Evolutionary conservation across 2,797 vertebrate genomes (phyloP).

Genomic region (Ceryle rudis): DNA sequence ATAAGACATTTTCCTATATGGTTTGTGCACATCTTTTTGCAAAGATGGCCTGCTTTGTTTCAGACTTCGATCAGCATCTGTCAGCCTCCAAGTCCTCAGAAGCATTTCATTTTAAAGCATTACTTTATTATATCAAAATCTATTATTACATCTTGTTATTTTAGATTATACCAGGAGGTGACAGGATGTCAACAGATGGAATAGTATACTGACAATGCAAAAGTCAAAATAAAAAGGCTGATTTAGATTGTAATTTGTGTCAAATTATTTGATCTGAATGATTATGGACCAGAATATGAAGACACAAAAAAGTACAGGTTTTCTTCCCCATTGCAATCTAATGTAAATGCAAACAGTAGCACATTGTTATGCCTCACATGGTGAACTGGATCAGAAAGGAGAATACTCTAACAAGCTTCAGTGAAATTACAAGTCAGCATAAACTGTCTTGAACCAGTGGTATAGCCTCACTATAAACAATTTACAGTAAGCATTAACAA

Average conservation of each 20-base stretch:
- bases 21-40: background rate
- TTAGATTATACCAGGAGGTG: background rate
- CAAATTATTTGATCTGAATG: background rate
- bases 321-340: background rate
- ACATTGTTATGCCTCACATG: background rate
- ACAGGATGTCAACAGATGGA: background rate
- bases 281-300: background rate
- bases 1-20: background rate
- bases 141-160: background rate
- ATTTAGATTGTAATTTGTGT: background rate
- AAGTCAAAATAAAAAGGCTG: background rate
- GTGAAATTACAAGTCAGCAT: background rate
- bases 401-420: background rate
- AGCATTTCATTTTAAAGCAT: background rate
- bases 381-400: background rate
- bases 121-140: background rate
- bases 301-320: background rate
- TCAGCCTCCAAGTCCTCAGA: background rate
- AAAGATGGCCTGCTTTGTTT: background rate
- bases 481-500: constrained; percentile 6
- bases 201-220: background rate
- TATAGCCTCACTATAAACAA: background rate
- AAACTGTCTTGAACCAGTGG: background rate
- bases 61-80: background rate
- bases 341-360: background rate